A percentile compares a stretch with the other conserved stretches of the same genome.
These are phyloP conservation scores for Diadema setosum DNA, from an alignment of 35 echinoderm and acorn worm genomes.

Conservation along the genomic window DNA sequence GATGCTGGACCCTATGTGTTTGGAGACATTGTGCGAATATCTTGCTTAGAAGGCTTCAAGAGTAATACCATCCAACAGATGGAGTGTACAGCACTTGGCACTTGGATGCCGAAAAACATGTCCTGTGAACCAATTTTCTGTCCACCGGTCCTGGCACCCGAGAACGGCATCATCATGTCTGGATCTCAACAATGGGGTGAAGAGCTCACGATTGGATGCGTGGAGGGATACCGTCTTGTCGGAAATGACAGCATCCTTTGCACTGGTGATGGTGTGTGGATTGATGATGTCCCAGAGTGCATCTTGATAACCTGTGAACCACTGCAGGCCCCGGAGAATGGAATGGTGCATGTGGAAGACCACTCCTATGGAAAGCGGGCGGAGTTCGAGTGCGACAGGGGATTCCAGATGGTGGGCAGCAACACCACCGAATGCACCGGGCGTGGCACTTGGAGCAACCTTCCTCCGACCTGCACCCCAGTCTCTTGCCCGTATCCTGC, in stretches of 20 bases:
- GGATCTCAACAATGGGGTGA: background rate
- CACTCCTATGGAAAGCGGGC: background rate
- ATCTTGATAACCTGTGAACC: background rate
- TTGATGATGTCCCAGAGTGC: constrained; percentile 1
- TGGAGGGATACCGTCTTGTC: background rate
- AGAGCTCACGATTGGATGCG: background rate
- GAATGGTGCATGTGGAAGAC: background rate
- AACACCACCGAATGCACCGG: background rate
- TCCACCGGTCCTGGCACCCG: background rate
- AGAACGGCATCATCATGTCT: background rate
- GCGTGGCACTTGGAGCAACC: constrained; percentile 14
- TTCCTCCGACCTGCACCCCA: background rate
- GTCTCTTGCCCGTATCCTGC: constrained; percentile 1
- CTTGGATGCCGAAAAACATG: background rate
- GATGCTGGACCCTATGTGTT: background rate
- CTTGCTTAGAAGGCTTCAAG: background rate
- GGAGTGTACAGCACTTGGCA: background rate
- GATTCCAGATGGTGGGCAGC: background rate
- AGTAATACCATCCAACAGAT: background rate
- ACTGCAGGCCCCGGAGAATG: background rate
- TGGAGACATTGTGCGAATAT: background rate
- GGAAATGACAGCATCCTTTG: background rate
- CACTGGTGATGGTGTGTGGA: constrained; percentile 40
- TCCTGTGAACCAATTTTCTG: background rate
- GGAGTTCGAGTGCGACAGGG: constrained; percentile 4